A percentile compares a stretch with the other conserved stretches of the same genome.
phyloP scores from a whole-genome alignment of 2,888 invertebrate species.

The Iphiclides podalirius region DNA sequence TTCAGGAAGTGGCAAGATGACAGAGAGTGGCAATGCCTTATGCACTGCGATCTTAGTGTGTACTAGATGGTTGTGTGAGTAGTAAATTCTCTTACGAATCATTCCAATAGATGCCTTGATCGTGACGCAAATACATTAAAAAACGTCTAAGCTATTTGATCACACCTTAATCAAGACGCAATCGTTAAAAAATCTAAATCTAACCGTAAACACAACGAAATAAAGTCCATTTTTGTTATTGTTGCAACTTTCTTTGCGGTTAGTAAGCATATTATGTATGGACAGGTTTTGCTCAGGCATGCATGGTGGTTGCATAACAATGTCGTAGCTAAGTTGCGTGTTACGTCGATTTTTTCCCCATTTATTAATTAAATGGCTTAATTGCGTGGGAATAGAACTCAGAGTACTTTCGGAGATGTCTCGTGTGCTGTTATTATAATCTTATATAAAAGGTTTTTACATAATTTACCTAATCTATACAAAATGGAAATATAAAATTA shows the following conservation, averaged over 20 bases:
- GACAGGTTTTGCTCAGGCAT: constrained; percentile 34
- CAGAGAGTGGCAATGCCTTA: too few species aligned
- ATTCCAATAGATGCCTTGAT: too few species aligned
- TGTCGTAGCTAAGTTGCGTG: constrained; percentile 25
- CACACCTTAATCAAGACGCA: constrained; percentile 2
- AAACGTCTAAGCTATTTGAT: constrained; percentile 6
- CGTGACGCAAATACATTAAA: too few species aligned
- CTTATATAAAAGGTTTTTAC: neutral
- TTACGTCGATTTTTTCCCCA: constrained; percentile 12
- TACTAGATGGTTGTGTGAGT: too few species aligned
- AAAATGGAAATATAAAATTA: too few species aligned
- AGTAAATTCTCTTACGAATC: too few species aligned
- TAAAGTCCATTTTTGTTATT: constrained; percentile 17
- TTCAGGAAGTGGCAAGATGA: too few species aligned
- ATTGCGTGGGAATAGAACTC: constrained; percentile 19
- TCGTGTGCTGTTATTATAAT: neutral
- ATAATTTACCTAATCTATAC: neutral
- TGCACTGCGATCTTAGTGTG: too few species aligned
- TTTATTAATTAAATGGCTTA: constrained; percentile 22
- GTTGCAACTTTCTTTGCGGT: constrained; percentile 31
- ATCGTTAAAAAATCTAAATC: constrained; percentile 15
- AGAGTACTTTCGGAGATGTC: constrained; percentile 13
- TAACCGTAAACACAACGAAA: constrained; percentile 7
- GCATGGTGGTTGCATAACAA: constrained; percentile 34
- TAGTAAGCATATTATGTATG: constrained; percentile 31